A percentile compares a stretch with the other conserved stretches of the same genome.
These are phyloP conservation scores for Orthosia gracilis DNA, from an alignment of 2,888 invertebrate genomes.

Conservation along the genomic window DNA sequence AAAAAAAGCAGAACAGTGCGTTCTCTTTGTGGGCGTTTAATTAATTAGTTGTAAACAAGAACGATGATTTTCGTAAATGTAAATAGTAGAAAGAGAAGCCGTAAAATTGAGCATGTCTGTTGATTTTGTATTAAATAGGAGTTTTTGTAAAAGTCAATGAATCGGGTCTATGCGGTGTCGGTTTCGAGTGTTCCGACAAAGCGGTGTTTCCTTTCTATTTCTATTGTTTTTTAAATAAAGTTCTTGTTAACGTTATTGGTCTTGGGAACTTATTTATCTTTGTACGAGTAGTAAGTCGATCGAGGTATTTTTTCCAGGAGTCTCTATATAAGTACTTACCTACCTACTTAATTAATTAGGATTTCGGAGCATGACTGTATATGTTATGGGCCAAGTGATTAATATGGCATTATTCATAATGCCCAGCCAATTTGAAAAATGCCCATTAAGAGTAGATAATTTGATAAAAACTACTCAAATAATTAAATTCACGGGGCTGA, in stretches of 20 bases:
- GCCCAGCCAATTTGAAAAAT: too few species aligned
- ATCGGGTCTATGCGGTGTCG: conserved; percentile 71
- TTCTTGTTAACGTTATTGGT: conserved; percentile 54
- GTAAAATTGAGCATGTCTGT: conserved; percentile 86
- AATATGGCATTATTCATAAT: too few species aligned
- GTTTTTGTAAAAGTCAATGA: conserved; percentile 71
- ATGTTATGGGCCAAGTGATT: too few species aligned
- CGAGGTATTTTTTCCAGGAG: too few species aligned
- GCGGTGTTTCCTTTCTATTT: conserved; percentile 78
- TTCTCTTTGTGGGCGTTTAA: conserved; percentile 85
- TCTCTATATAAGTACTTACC: too few species aligned
- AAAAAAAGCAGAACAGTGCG: conserved; percentile 78
- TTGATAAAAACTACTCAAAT: too few species aligned
- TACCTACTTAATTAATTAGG: too few species aligned
- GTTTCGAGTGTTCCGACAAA: conserved; percentile 73
- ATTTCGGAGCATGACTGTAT: too few species aligned
- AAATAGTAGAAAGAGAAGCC: conserved; percentile 87
- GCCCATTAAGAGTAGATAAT: too few species aligned
- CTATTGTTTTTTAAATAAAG: conserved; percentile 78
- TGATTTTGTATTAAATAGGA: conserved; percentile 75
- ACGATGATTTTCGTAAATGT: conserved; percentile 89
- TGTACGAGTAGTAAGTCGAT: not conserved
- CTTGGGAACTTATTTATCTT: conserved; percentile 2
- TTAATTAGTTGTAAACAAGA: conserved; percentile 90
- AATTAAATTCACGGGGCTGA: too few species aligned